Conservation (phyloP, 2,888 invertebrate genomes). For the Andrena praecox region DNA sequence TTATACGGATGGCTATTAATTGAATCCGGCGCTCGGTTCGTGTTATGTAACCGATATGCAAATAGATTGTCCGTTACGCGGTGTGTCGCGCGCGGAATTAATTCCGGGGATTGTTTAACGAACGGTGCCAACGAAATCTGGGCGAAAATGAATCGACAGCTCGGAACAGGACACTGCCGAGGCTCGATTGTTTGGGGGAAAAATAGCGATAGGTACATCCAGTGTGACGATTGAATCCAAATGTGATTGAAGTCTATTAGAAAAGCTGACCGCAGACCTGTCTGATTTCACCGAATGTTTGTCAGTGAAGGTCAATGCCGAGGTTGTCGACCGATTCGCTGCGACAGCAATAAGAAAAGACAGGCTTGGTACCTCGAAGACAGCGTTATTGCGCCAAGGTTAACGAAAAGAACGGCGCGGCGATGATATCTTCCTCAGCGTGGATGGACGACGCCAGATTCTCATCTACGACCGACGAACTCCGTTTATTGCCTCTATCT, state of each 20-base stretch:
- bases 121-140: slow-evolving; percentile 17
- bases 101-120: slow-evolving; percentile 56
- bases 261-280: too few relatives aligned
- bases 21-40: slow-evolving; percentile 48
- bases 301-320: neutral
- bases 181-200: neutral
- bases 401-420: slow-evolving; percentile 8
- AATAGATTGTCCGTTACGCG: slow-evolving; percentile 56
- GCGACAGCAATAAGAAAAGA: neutral
- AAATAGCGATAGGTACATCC: neutral
- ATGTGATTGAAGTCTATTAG: too few relatives aligned
- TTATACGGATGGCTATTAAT: slow-evolving; percentile 59
- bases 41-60: slow-evolving; percentile 62
- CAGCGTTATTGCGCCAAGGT: neutral
- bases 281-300: too few relatives aligned
- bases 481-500: slow-evolving; percentile 57
- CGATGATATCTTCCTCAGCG: slow-evolving; percentile 40
- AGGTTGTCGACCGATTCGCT: neutral
- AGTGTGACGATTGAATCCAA: too few relatives aligned
- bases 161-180: neutral
- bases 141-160: slow-evolving; percentile 30
- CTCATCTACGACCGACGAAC: slow-evolving; percentile 51
- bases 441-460: slow-evolving; percentile 51
- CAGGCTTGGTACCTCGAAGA: neutral
- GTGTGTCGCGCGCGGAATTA: slow-evolving; percentile 52